Percentiles rank a stretch among this genome's conserved stretches.
Evolutionary conservation across 2,113 vertebrate species (phyloP).

Genomic region (Festucalex cinctus): DNA sequence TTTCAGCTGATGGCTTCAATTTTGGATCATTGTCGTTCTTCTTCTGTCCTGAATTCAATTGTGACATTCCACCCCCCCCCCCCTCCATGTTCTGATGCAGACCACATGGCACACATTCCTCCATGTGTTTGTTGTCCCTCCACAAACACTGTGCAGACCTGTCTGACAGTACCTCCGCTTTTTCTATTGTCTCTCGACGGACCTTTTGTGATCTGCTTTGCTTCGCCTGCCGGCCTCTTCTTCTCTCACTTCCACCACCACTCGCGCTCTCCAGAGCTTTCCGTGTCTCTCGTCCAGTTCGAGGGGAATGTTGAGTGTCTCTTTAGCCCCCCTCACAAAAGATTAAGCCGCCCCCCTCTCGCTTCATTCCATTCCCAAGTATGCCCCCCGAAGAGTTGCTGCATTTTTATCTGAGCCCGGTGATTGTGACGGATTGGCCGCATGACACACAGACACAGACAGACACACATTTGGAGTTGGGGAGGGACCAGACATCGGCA

Average conservation of each 20-base stretch:
- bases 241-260: slow-evolving; percentile 9
- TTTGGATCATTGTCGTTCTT: neutral
- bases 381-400: slow-evolving; percentile 63
- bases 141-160: neutral
- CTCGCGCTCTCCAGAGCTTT: neutral
- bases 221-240: slow-evolving; percentile 8
- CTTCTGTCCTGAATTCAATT: neutral
- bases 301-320: slow-evolving; percentile 70
- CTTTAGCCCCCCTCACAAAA: slow-evolving; percentile 50
- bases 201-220: slow-evolving; percentile 14
- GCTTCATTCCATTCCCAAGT: slow-evolving; percentile 66
- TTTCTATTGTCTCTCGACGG: slow-evolving; percentile 6
- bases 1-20: neutral
- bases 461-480: slow-evolving; percentile 37
- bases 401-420: slow-evolving; percentile 72
- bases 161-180: neutral
- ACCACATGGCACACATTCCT: neutral
- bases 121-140: neutral
- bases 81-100: neutral
- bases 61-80: too few species aligned
- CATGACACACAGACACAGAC: slow-evolving; percentile 60
- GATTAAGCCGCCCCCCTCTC: slow-evolving; percentile 48
- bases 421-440: slow-evolving; percentile 71
- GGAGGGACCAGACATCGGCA: slow-evolving; percentile 54
- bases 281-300: slow-evolving; percentile 17